Evolutionary conservation across 2,888 invertebrate genomes (phyloP).

Genomic region (Aphrophora alni): DNA sequence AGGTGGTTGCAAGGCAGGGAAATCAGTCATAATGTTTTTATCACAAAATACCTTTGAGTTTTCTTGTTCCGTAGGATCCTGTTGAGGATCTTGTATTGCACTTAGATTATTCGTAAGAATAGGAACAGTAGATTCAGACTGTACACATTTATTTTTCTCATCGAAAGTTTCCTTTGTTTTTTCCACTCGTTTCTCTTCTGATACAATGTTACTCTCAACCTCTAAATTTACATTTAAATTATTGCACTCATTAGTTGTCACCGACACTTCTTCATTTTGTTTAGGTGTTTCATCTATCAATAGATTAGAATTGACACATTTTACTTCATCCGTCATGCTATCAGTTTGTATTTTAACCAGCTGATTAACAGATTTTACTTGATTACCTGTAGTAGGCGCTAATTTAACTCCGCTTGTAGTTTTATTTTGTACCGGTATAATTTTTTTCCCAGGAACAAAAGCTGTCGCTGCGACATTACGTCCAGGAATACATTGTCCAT

Average conservation of each 20-base stretch:
- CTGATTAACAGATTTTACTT: background rate
- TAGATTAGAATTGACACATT: background rate
- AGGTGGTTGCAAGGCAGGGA: background rate
- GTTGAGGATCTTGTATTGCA: background rate
- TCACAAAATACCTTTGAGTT: background rate
- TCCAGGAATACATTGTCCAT: constrained; percentile 34
- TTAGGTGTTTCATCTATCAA: background rate
- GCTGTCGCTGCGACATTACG: constrained; percentile 43
- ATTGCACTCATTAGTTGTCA: background rate
- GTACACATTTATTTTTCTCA: background rate
- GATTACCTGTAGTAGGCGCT: background rate
- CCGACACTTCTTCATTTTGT: background rate
- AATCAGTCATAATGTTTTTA: constrained; percentile 13
- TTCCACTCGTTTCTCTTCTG: background rate
- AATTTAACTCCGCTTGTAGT: background rate
- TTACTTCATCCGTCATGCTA: background rate
- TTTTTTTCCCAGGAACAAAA: constrained; percentile 42
- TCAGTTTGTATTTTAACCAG: background rate
- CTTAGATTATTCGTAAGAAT: background rate
- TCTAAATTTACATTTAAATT: background rate
- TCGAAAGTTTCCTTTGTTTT: background rate
- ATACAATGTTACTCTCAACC: background rate
- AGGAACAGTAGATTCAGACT: background rate
- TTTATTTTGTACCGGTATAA: constrained; percentile 10
- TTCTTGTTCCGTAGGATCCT: background rate